Conservation (phyloP, 2,113 vertebrate genomes). For the Tauraco erythrolophus region DNA sequence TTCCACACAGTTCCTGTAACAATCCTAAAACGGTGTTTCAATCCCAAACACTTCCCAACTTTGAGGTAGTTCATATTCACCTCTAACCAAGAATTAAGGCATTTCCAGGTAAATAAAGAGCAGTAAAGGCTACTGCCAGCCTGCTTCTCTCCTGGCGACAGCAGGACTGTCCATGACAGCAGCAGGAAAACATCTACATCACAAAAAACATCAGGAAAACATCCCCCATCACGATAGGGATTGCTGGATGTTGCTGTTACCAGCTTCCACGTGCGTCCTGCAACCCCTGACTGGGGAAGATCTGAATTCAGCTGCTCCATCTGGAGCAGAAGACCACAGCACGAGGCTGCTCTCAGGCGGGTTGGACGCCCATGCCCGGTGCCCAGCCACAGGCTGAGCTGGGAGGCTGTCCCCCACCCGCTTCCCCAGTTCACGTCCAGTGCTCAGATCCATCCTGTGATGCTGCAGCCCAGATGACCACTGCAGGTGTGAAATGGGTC, state of each 20-base stretch:
- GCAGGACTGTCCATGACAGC: background rate
- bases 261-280: rapidly evolving
- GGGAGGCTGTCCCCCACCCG: rapidly evolving
- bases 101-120: background rate
- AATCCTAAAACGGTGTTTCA: background rate
- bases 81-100: background rate
- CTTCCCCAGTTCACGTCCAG: rapidly evolving
- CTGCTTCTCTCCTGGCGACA: background rate
- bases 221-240: background rate
- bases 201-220: no score
- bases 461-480: background rate
- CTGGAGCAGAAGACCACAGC: background rate
- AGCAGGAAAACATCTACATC: background rate
- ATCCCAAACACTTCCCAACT: background rate
- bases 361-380: rapidly evolving
- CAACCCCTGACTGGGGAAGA: background rate
- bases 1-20: background rate
- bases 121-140: background rate
- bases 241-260: background rate
- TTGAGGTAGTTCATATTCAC: background rate
- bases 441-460: background rate
- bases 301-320: background rate
- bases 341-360: rapidly evolving
- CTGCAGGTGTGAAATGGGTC: background rate
- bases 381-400: background rate